Evolutionary conservation across 2,113 vertebrate species (phyloP).

Genomic region (Lophotis ruficrista): DNA sequence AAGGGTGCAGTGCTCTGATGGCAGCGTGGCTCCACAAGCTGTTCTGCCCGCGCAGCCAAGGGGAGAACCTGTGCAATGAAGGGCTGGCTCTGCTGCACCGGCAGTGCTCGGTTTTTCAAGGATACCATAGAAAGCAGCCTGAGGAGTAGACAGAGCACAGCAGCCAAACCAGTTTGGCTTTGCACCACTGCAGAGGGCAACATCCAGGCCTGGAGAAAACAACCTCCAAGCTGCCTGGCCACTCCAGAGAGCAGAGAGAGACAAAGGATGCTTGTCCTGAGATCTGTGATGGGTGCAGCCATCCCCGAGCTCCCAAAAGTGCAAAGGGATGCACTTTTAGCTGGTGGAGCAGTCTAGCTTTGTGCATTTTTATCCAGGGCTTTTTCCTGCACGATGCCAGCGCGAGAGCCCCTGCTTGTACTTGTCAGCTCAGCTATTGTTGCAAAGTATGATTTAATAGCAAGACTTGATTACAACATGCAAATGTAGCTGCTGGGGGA

Average conservation of each 20-base stretch:
- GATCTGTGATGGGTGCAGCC: background rate
- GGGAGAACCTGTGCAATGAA: background rate
- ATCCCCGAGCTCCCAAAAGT: background rate
- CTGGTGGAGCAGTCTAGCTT: background rate
- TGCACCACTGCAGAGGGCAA: background rate
- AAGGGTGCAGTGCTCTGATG: background rate
- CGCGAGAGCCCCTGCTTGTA: background rate
- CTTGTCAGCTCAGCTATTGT: slow-evolving; percentile 47
- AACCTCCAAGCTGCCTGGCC: background rate
- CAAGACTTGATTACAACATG: slow-evolving; percentile 50
- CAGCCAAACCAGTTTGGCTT: background rate
- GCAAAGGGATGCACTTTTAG: background rate
- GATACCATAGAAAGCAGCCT: background rate
- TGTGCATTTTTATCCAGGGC: background rate
- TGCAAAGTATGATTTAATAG: slow-evolving; percentile 68
- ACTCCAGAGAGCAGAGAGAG: background rate
- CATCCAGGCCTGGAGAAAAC: background rate
- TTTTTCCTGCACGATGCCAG: background rate
- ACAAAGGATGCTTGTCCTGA: background rate
- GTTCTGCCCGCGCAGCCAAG: background rate
- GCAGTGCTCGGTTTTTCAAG: background rate
- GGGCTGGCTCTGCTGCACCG: background rate
- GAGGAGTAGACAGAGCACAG: background rate
- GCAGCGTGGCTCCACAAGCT: background rate
- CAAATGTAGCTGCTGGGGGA: slow-evolving; percentile 58